Conservation (phyloP, 2,888 invertebrate genomes). For the Cantharis nigra region DNA sequence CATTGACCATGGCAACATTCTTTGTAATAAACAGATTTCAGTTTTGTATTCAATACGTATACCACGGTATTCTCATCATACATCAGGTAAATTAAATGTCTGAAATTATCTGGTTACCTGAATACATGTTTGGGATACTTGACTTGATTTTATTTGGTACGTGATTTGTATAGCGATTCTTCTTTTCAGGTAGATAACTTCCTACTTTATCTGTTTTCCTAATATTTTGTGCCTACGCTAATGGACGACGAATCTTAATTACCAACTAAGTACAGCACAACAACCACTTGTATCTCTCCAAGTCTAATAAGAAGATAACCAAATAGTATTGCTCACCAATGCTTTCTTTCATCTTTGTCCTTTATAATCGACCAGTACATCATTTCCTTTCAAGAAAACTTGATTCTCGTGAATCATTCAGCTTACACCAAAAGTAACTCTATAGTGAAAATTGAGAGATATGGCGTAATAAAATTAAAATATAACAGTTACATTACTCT, state of each 20-base stretch:
- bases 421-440: no score
- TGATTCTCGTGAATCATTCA: no score
- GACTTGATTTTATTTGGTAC: slow-evolving; percentile 11
- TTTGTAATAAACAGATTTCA: slow-evolving; percentile 4
- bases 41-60: neutral
- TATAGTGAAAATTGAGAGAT: no score
- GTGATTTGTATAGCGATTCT: slow-evolving; percentile 3
- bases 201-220: neutral
- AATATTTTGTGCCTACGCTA: neutral
- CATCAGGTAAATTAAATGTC: slow-evolving; percentile 22
- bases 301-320: neutral
- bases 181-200: neutral
- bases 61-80: slow-evolving; percentile 9
- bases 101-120: slow-evolving; percentile 18
- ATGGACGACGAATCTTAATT: neutral
- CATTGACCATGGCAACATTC: slow-evolving; percentile 32
- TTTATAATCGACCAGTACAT: no score
- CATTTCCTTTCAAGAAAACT: no score
- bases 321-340: neutral
- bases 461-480: no score
- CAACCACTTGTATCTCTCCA: neutral
- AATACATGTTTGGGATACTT: slow-evolving; percentile 17
- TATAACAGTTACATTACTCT: no score
- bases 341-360: neutral
- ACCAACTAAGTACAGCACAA: neutral